Conservation (phyloP, 2,888 invertebrate genomes). For the Portevinia maculata region DNA sequence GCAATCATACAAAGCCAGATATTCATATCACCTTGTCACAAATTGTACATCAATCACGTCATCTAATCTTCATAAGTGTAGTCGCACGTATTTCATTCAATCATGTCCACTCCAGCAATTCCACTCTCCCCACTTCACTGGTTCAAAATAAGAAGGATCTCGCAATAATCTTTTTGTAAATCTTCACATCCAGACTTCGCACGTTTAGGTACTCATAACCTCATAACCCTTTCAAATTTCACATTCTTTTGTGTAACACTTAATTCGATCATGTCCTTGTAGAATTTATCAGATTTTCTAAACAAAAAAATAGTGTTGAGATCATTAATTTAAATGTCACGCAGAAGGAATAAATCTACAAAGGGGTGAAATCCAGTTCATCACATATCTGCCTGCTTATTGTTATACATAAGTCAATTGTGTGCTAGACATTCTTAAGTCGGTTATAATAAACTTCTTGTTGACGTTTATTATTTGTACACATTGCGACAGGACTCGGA, state of each 20-base stretch:
- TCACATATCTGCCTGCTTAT: conserved; percentile 16
- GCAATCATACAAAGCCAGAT: neutral
- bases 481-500: conserved; percentile 26
- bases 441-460: conserved; percentile 64
- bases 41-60: neutral
- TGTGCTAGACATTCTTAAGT: conserved; percentile 52
- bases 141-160: neutral
- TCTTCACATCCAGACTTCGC: conserved; percentile 20
- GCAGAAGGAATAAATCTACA: conserved; percentile 32
- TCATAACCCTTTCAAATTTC: conserved; percentile 25
- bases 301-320: conserved; percentile 65
- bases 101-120: conserved; percentile 30
- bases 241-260: conserved; percentile 23
- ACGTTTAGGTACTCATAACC: conserved; percentile 22
- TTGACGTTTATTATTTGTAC: conserved; percentile 62
- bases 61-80: conserved; percentile 44
- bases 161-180: no score
- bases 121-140: neutral
- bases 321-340: conserved; percentile 74
- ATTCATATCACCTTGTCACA: neutral
- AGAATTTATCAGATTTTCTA: conserved; percentile 52
- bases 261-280: conserved; percentile 70
- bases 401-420: conserved; percentile 25
- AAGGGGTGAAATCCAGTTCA: conserved; percentile 60
- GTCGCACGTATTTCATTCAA: conserved; percentile 65